Conservation (phyloP, 1,140 invertebrate genomes). For the Thrips palmi region DNA sequence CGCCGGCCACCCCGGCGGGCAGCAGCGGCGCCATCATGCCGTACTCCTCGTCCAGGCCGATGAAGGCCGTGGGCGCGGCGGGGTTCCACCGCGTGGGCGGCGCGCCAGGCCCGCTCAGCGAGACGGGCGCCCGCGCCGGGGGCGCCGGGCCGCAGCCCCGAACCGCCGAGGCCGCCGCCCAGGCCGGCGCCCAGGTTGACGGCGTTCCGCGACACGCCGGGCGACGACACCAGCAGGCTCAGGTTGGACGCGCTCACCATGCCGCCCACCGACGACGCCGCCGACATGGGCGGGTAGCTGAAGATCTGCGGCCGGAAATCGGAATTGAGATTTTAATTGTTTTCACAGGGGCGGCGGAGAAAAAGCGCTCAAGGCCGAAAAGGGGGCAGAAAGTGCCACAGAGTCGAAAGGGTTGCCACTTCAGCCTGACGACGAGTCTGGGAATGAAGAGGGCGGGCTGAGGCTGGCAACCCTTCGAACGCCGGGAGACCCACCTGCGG, state of each 20-base stretch:
- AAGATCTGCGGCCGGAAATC: constrained; percentile 48
- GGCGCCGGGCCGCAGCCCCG: constrained; percentile 16
- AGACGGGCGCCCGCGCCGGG: constrained; percentile 23
- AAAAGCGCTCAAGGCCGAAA: not conserved
- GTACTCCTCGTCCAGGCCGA: constrained; percentile 85
- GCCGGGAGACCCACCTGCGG: constrained; percentile 47
- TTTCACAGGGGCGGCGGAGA: not conserved
- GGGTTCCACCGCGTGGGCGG: constrained; percentile 63
- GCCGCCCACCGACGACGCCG: constrained; percentile 52
- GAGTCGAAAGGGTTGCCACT: too few relatives aligned
- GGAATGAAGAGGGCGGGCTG: not conserved
- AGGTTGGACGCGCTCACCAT: constrained; percentile 82
- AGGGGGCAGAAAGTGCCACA: too few relatives aligned
- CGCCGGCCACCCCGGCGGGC: constrained; percentile 35
- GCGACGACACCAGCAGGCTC: constrained; percentile 67
- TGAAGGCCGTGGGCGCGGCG: constrained; percentile 30
- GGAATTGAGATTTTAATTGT: not conserved
- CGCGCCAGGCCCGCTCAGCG: constrained; percentile 43
- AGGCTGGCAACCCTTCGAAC: constrained; percentile 11
- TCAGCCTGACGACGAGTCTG: not conserved
- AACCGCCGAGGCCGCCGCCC: too few relatives aligned
- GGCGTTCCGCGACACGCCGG: too few relatives aligned
- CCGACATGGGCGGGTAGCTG: constrained; percentile 65
- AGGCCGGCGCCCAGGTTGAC: too few relatives aligned
- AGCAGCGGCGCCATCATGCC: constrained; percentile 64